phyloP scores from a whole-genome alignment of 1,140 invertebrate genomes.

The Colletes gigas region DNA sequence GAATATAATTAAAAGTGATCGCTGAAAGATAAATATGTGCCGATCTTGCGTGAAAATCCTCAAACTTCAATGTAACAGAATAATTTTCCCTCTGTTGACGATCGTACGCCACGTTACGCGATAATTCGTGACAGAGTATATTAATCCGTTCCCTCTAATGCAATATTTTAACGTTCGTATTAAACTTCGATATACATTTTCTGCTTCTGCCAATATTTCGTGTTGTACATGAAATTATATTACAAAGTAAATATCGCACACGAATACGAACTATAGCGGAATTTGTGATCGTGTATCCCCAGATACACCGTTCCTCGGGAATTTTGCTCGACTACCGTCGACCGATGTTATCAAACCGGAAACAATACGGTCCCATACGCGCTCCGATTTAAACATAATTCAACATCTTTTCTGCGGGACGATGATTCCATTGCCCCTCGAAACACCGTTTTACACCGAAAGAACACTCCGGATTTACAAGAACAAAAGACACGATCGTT shows the following conservation, averaged over 20 bases:
- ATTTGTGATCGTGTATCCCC: not conserved
- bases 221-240: not conserved
- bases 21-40: slow-evolving; percentile 16
- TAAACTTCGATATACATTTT: not conserved
- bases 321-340: not conserved
- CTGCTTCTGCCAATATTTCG: not conserved
- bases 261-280: slow-evolving; percentile 28
- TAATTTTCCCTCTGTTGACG: not conserved
- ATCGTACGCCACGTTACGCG: not conserved
- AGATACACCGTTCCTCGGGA: not conserved
- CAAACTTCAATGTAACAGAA: not conserved
- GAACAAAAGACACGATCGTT: slow-evolving; percentile 30
- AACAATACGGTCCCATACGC: slow-evolving; percentile 1
- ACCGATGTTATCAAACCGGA: slow-evolving; percentile 24
- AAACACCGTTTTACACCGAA: slow-evolving; percentile 14
- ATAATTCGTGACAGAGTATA: slow-evolving; percentile 1
- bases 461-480: slow-evolving; percentile 18
- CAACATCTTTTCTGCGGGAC: slow-evolving; percentile 10
- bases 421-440: slow-evolving; percentile 2
- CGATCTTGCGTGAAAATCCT: not conserved
- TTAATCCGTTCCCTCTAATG: not conserved
- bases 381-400: not conserved
- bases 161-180: not conserved
- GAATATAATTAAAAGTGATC: slow-evolving; percentile 11
- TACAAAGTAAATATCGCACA: not conserved